These are phyloP conservation scores for Salvelinus alpinus DNA, from an alignment of 2,113 vertebrate species.

Conservation along the genomic window DNA sequence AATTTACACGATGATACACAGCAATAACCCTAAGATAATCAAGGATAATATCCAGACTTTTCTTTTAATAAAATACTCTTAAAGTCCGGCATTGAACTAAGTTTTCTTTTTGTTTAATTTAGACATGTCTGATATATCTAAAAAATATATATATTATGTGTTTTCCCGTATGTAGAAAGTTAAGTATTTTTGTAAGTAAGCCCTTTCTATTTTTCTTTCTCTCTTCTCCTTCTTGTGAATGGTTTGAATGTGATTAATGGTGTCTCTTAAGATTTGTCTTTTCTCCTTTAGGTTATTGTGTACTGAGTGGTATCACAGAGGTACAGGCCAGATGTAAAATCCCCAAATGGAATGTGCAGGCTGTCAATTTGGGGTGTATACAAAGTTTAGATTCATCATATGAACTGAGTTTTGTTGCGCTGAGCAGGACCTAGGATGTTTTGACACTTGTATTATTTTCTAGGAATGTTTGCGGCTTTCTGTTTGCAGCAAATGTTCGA, in stretches of 20 bases:
- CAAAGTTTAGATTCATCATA: constrained; percentile 72
- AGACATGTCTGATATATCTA: constrained; percentile 53
- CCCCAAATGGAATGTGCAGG: constrained; percentile 72
- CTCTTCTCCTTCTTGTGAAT: constrained; percentile 84
- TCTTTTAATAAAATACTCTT: constrained; percentile 57
- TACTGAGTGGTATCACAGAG: constrained; percentile 95
- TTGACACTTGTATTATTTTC: not conserved
- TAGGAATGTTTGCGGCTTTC: not conserved
- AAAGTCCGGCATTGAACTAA: constrained; percentile 57
- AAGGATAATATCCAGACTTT: constrained; percentile 65
- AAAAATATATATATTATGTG: constrained; percentile 78
- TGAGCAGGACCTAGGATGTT: not conserved
- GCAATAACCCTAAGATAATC: constrained; percentile 55
- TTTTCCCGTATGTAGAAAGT: constrained; percentile 84
- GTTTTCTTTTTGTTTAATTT: constrained; percentile 76
- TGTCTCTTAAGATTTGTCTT: constrained; percentile 97
- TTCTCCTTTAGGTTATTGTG: constrained; percentile 93
- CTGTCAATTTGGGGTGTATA: constrained; percentile 83
- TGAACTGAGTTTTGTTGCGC: not conserved
- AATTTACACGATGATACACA: constrained; percentile 75
- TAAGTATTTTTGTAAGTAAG: constrained; percentile 96
- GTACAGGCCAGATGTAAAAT: constrained; percentile 93
- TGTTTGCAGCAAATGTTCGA: not conserved
- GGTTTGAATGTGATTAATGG: constrained; percentile 98
- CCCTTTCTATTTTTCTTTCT: constrained; percentile 80